Evolutionary conservation across 53 echinoderm and acorn worm genomes (phyloP), one percentile per base, ranked within the genome.

Genomic region (Temnopleurus reevesii): DNA sequence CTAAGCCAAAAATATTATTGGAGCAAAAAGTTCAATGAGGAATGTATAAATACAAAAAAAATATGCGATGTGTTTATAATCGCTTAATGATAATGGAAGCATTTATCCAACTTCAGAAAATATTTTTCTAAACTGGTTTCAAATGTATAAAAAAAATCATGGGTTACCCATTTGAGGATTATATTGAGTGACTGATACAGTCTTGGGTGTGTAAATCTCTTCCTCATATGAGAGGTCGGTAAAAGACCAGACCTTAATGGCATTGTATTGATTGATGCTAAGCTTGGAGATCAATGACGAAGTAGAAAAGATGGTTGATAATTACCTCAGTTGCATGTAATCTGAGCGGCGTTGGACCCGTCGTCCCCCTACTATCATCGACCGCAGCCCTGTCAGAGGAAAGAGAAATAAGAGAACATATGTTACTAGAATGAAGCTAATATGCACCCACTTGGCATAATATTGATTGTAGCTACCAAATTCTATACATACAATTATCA

Each of bases 241-340:
- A 49, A 79, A 79, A 79, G 46, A 77, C 46, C 47, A 79, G 17
- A 46, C 24, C 79, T 49, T 87, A 87, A 87, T 87, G 88, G 88
- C 46, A 71, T 27, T 4, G 8, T 66, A 87, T 87, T 87, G 88
- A 87, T 71, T 87, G 88, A 49, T 66, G 34, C 44, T 45, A 15
- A 58, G 84, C 63, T 63, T 7, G 4, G 53, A 66, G 88, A 87
- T 66, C 71, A 71, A 87, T 66, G 53, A 28, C 27, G 86, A 33
- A 84, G 58, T 23, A 77, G 81, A 83, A 83, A 86, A 83, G 41
- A 86, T 61, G 86, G 86, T 29, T 87, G 71, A 66, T 87, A 87
- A 71, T 92, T 83, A 95, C 96, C 96, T 96, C 96, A 90, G 96
- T 92, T 12, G 92, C 93, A 46, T 91, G 92, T 90, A 92, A 86